Evolutionary conservation across 1,140 invertebrate species (phyloP).

Genomic region (Carposina sasakii): DNA sequence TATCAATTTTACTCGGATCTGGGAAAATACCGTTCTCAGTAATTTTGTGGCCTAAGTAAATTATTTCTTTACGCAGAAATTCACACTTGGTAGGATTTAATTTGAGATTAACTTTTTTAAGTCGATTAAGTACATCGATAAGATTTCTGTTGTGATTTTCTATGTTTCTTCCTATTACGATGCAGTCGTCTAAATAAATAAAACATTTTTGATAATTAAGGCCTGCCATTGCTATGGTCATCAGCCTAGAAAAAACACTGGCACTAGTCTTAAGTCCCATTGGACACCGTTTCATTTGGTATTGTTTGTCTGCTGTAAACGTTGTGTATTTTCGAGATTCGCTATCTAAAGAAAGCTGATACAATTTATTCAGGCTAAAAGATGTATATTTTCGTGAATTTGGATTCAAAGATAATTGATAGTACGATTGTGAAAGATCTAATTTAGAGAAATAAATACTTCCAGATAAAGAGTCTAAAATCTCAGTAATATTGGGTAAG

Average conservation of each 20-base stretch:
- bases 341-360: background rate
- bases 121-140: conserved; percentile 19
- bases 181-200: conserved; percentile 1
- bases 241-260: background rate
- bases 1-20: conserved; percentile 11
- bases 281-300: background rate
- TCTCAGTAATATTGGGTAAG: conserved; percentile 11
- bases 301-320: conserved; percentile 4
- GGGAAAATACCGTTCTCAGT: conserved; percentile 22
- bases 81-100: conserved; percentile 31
- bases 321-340: conserved; percentile 5
- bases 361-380: too few relatives aligned
- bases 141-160: conserved; percentile 10
- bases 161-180: background rate
- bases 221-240: conserved; percentile 10
- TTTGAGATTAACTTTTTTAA: conserved; percentile 24
- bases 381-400: too few relatives aligned
- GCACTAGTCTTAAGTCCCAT: background rate
- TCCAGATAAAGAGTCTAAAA: conserved; percentile 6
- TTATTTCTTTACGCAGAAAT: conserved; percentile 21
- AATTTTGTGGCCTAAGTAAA: conserved; percentile 30
- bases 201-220: conserved; percentile 6
- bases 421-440: conserved; percentile 1
- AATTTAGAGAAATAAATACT: conserved; percentile 5
- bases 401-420: too few relatives aligned